Base-by-base conservation (phyloP, 2,888 invertebrate genomes). In the Meteorus cinctellus region DNA sequence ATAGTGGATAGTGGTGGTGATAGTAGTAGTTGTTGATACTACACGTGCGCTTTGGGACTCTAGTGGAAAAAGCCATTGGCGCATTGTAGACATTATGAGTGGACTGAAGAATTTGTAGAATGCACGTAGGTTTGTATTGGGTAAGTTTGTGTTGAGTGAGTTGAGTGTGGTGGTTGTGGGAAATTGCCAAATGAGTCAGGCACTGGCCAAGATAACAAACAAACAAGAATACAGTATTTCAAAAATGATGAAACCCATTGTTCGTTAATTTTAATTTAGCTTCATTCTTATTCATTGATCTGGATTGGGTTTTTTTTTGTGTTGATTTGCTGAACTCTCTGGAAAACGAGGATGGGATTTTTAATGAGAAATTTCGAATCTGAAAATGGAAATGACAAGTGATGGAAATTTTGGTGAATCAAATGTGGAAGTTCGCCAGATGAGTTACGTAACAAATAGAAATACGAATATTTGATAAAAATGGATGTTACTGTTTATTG, bases 61-160 rank as follows among this genome's bases (percentile, higher is more conserved):
- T 48, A 48, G 48, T 55, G 10, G 55, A n/a, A 55, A 55, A 55
- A 55, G 55, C 55, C 55, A 55, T 55, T 55, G 55, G 55, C 19
- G 24, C 24, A 19, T 55, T 55, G 55, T 55, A 8, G n/a, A 55
- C 55, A 55, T 55, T 55, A 55, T 55, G 19, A 55, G 19, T 55
- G 10, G 34, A 29, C 29, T 68, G n/a, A 69, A 69, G 55, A 41
- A 41, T n/a, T 69, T 69, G 19, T 5, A 34, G 69, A 69, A 34
- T 55, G 19, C 34, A 69, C 24, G n/a, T 24, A n/a, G 4, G 48
- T 19, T n/a, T 55, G n/a, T 48, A 1, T 16, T 45, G 4, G n/a
- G n/a, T n/a, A 16, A 48, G 48, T 41, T 41, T 41, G 41, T 41
- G 41, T 41, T 41, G 12, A 1, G 12, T 41, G n/a, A 4, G 2